phyloP scores from a whole-genome alignment of 2,888 invertebrate genomes.

The Aporophyla lueneburgensis region DNA sequence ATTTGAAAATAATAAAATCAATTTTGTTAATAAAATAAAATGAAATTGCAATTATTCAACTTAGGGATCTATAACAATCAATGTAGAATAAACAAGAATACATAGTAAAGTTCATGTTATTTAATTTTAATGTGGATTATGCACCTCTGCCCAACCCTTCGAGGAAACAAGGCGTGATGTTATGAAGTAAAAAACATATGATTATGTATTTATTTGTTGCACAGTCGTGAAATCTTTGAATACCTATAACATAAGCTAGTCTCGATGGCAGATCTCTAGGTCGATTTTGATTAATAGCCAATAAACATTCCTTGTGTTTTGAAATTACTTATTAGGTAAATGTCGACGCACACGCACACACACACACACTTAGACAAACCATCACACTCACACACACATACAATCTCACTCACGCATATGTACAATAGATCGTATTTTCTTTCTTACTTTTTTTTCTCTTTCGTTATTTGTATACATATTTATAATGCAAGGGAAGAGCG shows the following conservation, averaged over 20 bases:
- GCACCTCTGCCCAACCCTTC: background rate
- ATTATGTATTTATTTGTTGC: background rate
- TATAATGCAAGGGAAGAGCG: too few relatives aligned
- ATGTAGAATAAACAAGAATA: too few relatives aligned
- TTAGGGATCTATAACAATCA: too few relatives aligned
- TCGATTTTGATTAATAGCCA: slow-evolving; percentile 38
- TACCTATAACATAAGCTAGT: background rate
- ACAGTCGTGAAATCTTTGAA: slow-evolving; percentile 20
- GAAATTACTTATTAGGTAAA: slow-evolving; percentile 4
- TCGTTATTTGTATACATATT: too few relatives aligned
- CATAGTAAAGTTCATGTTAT: too few relatives aligned
- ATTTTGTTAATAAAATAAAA: background rate
- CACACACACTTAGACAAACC: too few relatives aligned
- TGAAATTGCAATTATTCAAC: background rate
- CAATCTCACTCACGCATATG: too few relatives aligned
- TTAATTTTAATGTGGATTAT: too few relatives aligned
- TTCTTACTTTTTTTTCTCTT: too few relatives aligned
- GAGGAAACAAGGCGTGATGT: background rate
- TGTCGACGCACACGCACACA: too few relatives aligned
- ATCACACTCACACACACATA: too few relatives aligned
- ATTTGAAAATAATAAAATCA: background rate
- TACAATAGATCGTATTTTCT: too few relatives aligned
- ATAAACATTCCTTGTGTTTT: slow-evolving; percentile 30
- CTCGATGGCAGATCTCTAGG: slow-evolving; percentile 15
- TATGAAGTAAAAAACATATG: background rate